A percentile compares a stretch with the other conserved stretches of the same genome.
Evolutionary conservation across 2,113 vertebrate genomes (phyloP).

Genomic region (Gnathonemus echidnorhynchus): DNA sequence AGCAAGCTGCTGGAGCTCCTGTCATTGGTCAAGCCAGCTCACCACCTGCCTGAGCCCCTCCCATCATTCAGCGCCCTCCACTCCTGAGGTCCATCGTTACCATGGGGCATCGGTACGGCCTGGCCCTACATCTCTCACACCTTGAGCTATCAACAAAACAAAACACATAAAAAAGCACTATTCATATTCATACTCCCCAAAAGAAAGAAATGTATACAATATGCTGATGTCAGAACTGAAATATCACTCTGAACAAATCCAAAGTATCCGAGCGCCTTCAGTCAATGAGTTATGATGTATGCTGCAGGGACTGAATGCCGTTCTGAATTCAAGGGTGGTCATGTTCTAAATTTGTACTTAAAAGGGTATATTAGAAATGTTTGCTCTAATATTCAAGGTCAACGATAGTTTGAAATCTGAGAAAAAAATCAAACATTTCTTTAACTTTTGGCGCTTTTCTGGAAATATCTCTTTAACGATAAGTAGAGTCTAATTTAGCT

Average conservation of each 20-base stretch:
- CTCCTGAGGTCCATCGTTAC: conserved; percentile 3
- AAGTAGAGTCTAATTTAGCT: background rate
- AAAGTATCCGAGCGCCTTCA: background rate
- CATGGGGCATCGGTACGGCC: conserved; percentile 35
- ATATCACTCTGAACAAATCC: background rate
- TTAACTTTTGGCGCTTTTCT: background rate
- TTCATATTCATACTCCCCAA: no score
- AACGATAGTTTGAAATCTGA: background rate
- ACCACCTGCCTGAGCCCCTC: background rate
- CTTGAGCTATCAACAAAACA: background rate
- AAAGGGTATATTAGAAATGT: background rate
- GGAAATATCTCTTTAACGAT: background rate
- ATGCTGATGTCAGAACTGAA: background rate
- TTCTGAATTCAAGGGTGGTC: background rate
- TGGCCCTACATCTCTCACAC: background rate
- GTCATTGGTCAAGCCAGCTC: background rate
- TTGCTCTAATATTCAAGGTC: background rate
- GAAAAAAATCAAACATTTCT: background rate
- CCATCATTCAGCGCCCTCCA: background rate
- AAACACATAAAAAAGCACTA: background rate
- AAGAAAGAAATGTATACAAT: background rate
- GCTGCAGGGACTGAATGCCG: background rate
- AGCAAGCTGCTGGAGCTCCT: background rate
- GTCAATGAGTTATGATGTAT: background rate
- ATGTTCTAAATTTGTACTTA: background rate